phyloP scores from a whole-genome alignment of 1,140 invertebrate species.

The Arion vulgaris region DNA sequence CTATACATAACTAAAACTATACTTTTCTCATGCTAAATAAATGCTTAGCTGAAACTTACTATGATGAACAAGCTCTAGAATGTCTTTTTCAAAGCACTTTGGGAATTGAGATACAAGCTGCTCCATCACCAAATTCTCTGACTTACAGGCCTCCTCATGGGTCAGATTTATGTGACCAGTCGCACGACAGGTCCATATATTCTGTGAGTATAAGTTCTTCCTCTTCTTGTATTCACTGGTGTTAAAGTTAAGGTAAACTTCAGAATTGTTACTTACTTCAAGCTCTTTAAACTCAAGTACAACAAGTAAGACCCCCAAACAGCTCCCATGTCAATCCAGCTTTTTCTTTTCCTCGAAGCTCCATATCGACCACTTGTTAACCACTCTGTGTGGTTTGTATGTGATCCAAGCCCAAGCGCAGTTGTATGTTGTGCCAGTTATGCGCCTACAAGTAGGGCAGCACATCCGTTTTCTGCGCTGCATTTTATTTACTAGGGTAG shows the following conservation, averaged over 20 bases:
- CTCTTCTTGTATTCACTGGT: conserved; percentile 68
- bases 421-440: too few species aligned
- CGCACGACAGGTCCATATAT: conserved; percentile 74
- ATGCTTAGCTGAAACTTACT: conserved; percentile 63
- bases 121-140: conserved; percentile 68
- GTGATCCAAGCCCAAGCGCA: too few species aligned
- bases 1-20: too few species aligned
- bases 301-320: neutral
- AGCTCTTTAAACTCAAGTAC: neutral
- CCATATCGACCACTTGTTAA: too few species aligned
- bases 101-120: conserved; percentile 67
- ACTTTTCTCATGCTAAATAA: too few species aligned
- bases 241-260: conserved; percentile 53
- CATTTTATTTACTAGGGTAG: too few species aligned
- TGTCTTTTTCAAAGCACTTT: conserved; percentile 68
- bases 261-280: neutral
- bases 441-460: too few species aligned
- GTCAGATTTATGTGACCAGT: conserved; percentile 74
- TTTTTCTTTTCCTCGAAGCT: too few species aligned
- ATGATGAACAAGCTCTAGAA: conserved; percentile 72
- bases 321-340: neutral
- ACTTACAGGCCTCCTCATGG: conserved; percentile 73
- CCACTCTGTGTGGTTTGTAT: too few species aligned
- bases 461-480: too few species aligned
- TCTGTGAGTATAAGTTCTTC: conserved; percentile 64